These are phyloP conservation scores for Malurus melanocephalus DNA, from an alignment of 2,113 vertebrate species.

Conservation along the genomic window DNA sequence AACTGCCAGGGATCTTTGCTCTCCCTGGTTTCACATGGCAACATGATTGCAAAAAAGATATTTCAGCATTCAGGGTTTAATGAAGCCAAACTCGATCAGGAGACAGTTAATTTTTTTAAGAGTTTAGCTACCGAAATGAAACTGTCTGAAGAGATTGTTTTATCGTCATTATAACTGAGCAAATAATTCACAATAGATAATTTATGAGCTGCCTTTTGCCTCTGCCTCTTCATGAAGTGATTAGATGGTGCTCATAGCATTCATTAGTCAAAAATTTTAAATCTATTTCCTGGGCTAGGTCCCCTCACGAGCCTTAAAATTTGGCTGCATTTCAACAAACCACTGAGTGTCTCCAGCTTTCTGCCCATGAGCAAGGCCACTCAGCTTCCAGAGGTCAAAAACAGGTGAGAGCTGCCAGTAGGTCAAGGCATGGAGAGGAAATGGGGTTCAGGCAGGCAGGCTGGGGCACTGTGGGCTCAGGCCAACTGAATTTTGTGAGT, in stretches of 20 bases:
- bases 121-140: background rate
- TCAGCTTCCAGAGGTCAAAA: background rate
- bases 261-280: background rate
- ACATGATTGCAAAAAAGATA: accelerated
- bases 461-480: background rate
- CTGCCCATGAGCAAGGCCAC: background rate
- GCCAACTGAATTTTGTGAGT: background rate
- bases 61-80: background rate
- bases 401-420: background rate
- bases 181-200: background rate
- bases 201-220: constrained; percentile 2
- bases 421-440: background rate
- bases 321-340: background rate
- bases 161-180: background rate
- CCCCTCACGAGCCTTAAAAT: background rate
- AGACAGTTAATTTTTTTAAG: background rate
- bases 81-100: background rate
- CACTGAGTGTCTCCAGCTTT: background rate
- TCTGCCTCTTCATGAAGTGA: background rate
- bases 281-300: background rate
- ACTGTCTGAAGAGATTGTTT: background rate
- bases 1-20: background rate
- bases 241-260: background rate
- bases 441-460: no score
- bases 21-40: background rate